Evolutionary conservation across 2,888 invertebrate species (phyloP), one percentile per base, ranked within the genome.

Genomic region (Tridacna gigas): DNA sequence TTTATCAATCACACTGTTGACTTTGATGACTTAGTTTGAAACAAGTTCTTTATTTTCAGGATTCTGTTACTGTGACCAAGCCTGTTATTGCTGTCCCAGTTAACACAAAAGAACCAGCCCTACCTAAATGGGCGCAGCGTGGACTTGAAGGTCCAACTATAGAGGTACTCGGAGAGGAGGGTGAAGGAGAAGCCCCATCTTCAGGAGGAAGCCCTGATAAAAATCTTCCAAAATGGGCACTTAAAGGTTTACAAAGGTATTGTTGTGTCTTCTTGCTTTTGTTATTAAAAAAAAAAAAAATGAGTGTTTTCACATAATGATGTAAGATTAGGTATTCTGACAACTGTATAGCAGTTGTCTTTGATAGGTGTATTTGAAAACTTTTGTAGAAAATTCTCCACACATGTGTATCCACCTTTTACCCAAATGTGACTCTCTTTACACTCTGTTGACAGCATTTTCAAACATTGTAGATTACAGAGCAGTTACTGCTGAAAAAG

Each of bases 91-190:
- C 77, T 26, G 89, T 89, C 88, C 74, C 88, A 48, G 66, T 77
- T 25, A 56, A 77, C n/a, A 69, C 77, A n/a, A 61, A 71, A 12
- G 47, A 77, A 22, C 18, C 77, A 69, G 11, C 81, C 51, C 81
- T 91, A 48, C 91, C 91, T 37, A 65, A 74, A 28, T 91, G 91
- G 90, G 91, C 88, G 0, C 45, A 81, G 48, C 85, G 84, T 45
- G 87, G 83, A 22, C 69, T 86, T 12, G 77, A 81, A 18, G 86
- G 79, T n/a, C 77, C 67, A 2, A 84, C 86, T 63, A 71, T 84
- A 20, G 80, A 79, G 80, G 84, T 79, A 45, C 77, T 63, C 12
- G 82, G 79, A 9, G 77, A 80, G n/a, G 79, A 80, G 18, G 79
- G 66, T 9, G 84, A 79, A 5, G 82, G 76, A 26, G 80, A 80